Percentiles rank a stretch among this genome's conserved stretches.
Conservation (phyloP, 2,888 invertebrate genomes). For the Drosophila emarginata region DNA sequence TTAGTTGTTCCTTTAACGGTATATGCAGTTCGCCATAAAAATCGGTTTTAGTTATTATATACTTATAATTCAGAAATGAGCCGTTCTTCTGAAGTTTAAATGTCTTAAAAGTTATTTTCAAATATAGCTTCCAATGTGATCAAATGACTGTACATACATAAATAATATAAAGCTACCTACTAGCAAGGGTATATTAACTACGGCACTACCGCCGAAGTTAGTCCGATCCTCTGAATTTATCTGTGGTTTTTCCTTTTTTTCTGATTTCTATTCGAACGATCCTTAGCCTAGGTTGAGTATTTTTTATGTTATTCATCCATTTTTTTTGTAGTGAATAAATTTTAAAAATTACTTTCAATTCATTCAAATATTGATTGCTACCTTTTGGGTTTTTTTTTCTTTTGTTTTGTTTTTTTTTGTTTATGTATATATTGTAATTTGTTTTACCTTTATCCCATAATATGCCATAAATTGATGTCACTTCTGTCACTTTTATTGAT, state of each 20-base stretch:
- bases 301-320: constrained; percentile 36
- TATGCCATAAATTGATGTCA: constrained; percentile 36
- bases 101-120: too few species aligned
- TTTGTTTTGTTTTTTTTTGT: constrained; percentile 21
- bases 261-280: constrained; percentile 35
- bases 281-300: constrained; percentile 49
- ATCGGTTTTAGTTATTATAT: too few species aligned
- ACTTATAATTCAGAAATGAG: too few species aligned
- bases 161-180: neutral
- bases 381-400: constrained; percentile 1
- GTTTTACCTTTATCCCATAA: constrained; percentile 48
- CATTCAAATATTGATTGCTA: constrained; percentile 45
- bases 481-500: constrained; percentile 23
- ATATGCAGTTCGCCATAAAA: too few species aligned
- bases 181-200: neutral
- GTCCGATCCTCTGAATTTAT: neutral
- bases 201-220: neutral
- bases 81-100: neutral
- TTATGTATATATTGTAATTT: constrained; percentile 42
- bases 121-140: too few species aligned
- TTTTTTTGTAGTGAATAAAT: constrained; percentile 56
- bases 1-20: too few species aligned
- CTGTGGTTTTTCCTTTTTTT: constrained; percentile 22
- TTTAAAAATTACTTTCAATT: constrained; percentile 52
- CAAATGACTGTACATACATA: neutral